Percentiles rank a stretch among this genome's conserved stretches.
Conservation (phyloP, 2,113 vertebrate genomes). For the Struthio camelus region DNA sequence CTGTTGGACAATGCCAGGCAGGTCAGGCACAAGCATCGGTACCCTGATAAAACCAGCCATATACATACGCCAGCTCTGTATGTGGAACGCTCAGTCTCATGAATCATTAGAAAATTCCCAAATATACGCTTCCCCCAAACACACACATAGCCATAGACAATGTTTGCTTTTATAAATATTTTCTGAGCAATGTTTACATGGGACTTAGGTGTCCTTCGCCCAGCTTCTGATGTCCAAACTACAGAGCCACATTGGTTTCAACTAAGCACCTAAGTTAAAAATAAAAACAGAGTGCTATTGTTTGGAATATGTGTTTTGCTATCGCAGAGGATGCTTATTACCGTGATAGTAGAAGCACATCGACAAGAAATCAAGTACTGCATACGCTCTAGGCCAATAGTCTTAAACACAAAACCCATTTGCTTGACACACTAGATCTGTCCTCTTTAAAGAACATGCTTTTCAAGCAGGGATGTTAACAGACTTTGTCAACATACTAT, state of each 20-base stretch:
- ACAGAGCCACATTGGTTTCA: not conserved
- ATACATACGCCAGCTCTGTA: accelerated
- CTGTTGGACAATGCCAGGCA: not conserved
- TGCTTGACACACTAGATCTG: not conserved
- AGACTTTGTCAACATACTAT: not conserved
- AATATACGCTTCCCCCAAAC: not conserved
- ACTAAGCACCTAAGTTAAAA: not conserved
- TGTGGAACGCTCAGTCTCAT: not conserved
- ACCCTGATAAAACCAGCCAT: not conserved
- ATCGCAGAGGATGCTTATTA: not conserved
- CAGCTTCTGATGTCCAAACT: not conserved
- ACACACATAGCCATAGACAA: accelerated
- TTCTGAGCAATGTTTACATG: not conserved
- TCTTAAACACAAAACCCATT: not conserved
- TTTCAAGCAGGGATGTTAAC: not conserved
- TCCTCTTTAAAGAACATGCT: not conserved
- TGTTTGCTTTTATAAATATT: not conserved
- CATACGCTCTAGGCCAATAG: not conserved
- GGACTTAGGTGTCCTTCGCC: not conserved
- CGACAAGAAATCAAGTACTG: not conserved
- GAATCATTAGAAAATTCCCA: not conserved
- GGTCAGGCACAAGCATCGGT: not conserved
- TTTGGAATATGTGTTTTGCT: not conserved
- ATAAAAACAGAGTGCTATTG: not conserved
- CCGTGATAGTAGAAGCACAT: accelerated